Evolutionary conservation across 2,888 invertebrate species (phyloP), one percentile per base, ranked within the genome.

Genomic region (Drosophila anceps): DNA sequence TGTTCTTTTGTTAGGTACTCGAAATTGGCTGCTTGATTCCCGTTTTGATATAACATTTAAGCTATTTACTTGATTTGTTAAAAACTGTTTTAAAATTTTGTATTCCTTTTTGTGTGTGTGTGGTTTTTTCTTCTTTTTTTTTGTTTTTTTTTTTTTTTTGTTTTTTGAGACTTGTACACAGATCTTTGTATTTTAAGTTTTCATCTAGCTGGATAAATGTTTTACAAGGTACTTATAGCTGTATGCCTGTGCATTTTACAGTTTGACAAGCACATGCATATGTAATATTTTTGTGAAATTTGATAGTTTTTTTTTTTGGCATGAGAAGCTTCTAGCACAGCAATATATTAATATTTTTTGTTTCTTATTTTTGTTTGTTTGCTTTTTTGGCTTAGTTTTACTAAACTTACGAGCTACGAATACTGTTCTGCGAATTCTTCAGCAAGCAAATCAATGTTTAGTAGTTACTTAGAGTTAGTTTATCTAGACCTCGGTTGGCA

Each of bases 401-500:
- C 64, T 78, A 69, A 73, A 78, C 88, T 84, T 88, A 84, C 57
- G 67, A 58, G 60, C 78, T 79, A 82, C 69, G 81, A 89, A 87
- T 87, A 88, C 90, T 87, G 88, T 88, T 84, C 58, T 84, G 88
- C 89, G 89, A 88, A 88, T 89, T 85, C 83, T 87, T 87, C 86
- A 89, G 90, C 90, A 87, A 88, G 78, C 81, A 73, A 77, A 77
- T 75, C 51, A 66, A 79, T 57, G 60, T 69, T 69, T 67, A 59
- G 67, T 62, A 55, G 39, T 68, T 55, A 55, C 37, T 72, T 73
- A 50, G 39, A 43, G 48, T 57, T 54, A 37, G 41, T 18, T 35
- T 24, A 8, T 39, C 41, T 82, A 93, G 70, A 93, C 93, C 82
- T 92, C 93, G 33, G 92, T 91, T 73, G 93, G 92, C 76, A 82